Evolutionary conservation across 2,888 invertebrate genomes (phyloP), one percentile per base, ranked within the genome.

Genomic region (Pterostichus madidus): DNA sequence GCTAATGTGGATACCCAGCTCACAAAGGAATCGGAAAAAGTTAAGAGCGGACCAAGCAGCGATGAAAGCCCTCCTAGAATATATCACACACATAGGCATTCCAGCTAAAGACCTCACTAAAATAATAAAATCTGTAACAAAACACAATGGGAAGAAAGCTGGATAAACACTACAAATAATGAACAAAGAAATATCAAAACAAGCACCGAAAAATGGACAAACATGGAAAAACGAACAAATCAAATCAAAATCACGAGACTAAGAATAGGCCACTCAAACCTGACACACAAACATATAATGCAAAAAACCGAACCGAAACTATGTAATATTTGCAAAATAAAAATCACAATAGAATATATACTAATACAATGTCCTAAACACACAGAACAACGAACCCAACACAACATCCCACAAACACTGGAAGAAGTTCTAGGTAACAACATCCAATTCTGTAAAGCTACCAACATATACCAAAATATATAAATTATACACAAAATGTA

Each of bases 281-380:
- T 61, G 31, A 31, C 61, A 8, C 61, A 61, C 31, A 61, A 61
- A 32, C 31, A 61, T 32, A 61, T 61, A 3, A 61, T 61, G 61
- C 4, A 61, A 5, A 61, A 31, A 61, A 17, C 56, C 5, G 24
- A 31, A 32, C 24, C 11, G 1, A 31, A 61, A 31, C 24, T 7
- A 31, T 61, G 31, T 10, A 31, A 61, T n/a, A 61, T 31, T 1
- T 61, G 31, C 11, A 31, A 61, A 7, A 61, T 31, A 15, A 8
- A 5, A 31, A 31, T 61, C 7, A 61, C 32, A 31, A 10, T 7
- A 1, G 61, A 61, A 31, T 31, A 61, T 31, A 61, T 61, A 10
- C 10, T 61, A 61, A 24, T 61, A 1, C 31, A 61, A n/a, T 49
- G 49, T 31, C 24, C 56, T 3, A 17, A 56, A 56, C 13, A 17